Evolutionary conservation across 2,888 invertebrate genomes (phyloP).

Genomic region (Ctena decussata): DNA sequence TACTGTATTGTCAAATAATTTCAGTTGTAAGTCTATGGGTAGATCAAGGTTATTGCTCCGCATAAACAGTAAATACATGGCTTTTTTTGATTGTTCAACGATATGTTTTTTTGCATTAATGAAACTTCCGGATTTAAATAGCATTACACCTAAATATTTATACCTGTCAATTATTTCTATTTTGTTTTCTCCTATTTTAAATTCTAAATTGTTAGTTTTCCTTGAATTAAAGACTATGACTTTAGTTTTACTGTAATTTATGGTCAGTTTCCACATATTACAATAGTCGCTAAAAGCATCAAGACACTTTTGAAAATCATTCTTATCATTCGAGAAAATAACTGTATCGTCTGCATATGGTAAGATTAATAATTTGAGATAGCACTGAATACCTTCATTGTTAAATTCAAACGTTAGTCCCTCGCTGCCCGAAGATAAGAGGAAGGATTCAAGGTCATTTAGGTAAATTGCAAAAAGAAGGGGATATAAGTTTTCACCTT

Average conservation of each 20-base stretch:
- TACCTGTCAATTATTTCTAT: slow-evolving; percentile 13
- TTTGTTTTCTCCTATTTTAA: not conserved
- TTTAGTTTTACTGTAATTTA: slow-evolving; percentile 26
- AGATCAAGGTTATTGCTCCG: too few relatives aligned
- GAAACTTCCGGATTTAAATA: slow-evolving; percentile 14
- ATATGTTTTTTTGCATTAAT: too few relatives aligned
- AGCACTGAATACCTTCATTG: not conserved
- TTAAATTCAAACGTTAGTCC: not conserved
- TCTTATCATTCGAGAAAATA: slow-evolving; percentile 6
- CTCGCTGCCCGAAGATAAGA: not conserved
- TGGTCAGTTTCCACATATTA: slow-evolving; percentile 26
- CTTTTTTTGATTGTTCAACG: too few relatives aligned
- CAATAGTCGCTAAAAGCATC: slow-evolving; percentile 30
- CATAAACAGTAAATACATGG: too few relatives aligned
- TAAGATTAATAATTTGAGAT: slow-evolving; percentile 8
- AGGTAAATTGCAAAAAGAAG: not conserved
- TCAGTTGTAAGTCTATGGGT: too few relatives aligned
- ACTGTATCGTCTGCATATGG: slow-evolving; percentile 44
- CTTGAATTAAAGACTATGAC: not conserved
- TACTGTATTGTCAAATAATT: too few relatives aligned
- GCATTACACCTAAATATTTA: slow-evolving; percentile 22
- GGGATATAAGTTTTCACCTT: not conserved
- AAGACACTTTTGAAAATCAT: slow-evolving; percentile 8
- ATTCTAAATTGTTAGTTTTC: not conserved
- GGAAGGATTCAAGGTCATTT: not conserved